Evolutionary conservation across 2,113 vertebrate genomes (phyloP), one percentile per base, ranked within the genome.

Genomic region (Thinocorus orbignyianus): DNA sequence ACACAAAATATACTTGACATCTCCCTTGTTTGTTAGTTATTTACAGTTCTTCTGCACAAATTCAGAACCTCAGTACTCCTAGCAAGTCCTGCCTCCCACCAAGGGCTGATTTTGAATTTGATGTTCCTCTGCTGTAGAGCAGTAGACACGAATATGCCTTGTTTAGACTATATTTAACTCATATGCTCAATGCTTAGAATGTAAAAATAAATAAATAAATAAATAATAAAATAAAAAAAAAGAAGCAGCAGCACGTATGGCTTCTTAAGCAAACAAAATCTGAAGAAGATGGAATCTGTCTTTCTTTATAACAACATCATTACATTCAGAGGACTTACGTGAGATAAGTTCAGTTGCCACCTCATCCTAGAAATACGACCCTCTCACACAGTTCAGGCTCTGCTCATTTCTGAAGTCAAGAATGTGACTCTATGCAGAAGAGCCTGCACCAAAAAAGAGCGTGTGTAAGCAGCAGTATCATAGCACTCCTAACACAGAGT

Each of bases 51-150:
- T 57, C 48, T 82, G 17, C 26, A 64, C 7, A 18, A 41, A 85
- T 7, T 15, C 15, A 79, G 31, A 81, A 71, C 11, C 0, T 0
- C n/a, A 64, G 19, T 23, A n/a, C 6, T 78, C 46, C 11, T 5
- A 65, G 41, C 6, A 71, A 85, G 25, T 23, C 42, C 57, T 42
- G 4, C 86, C 82, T 86, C 24, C 20, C 2, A 4, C 1, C 4
- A 31, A 46, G 61, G 42, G 18, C 1, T 71, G 13, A 74, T 54
- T 84, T 28, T 85, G 41, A 62, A 41, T 37, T 49, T 58, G 24
- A 74, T 41, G 42, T 68, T 46, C 20, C 31, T 90, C 54, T 70
- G 28, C 13, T 79, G 25, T 13, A 58, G 31, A 7, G 12, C 37
- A 74, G 65, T 8, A 85, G 52, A 62, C 10, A 30, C 6, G 9